Evolutionary conservation across 1,140 invertebrate species (phyloP).

Genomic region (Drepana arcuata): DNA sequence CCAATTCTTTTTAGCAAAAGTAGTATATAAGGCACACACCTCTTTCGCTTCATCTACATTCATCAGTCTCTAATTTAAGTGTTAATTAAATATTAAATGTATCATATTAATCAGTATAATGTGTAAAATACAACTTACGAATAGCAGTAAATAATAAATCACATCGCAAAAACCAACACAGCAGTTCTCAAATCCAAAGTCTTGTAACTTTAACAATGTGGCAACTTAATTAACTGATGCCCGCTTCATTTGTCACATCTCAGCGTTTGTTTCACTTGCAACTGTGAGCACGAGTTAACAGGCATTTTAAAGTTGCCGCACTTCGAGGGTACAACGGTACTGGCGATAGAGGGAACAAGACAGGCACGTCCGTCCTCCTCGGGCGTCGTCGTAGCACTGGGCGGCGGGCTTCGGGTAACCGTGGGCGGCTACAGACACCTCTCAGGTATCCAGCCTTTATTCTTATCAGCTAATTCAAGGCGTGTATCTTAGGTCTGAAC

Average conservation of each 20-base stretch:
- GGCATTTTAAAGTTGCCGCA: constrained; percentile 45
- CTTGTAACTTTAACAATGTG: too few relatives aligned
- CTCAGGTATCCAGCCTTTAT: constrained; percentile 38
- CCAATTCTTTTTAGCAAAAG: too few relatives aligned
- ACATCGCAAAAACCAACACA: constrained; percentile 51
- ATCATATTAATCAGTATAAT: too few relatives aligned
- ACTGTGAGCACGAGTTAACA: constrained; percentile 16
- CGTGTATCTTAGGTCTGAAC: too few relatives aligned
- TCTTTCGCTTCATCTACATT: too few relatives aligned
- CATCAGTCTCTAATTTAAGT: too few relatives aligned
- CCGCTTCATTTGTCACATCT: constrained; percentile 43
- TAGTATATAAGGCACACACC: too few relatives aligned
- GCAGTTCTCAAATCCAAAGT: too few relatives aligned
- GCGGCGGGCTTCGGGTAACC: constrained; percentile 20
- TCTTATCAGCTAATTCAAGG: constrained; percentile 19
- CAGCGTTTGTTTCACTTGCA: constrained; percentile 25
- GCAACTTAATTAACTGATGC: too few relatives aligned
- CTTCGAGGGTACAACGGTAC: too few relatives aligned
- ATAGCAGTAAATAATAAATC: constrained; percentile 47
- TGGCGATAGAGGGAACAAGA: constrained; percentile 10
- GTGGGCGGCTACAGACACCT: constrained; percentile 39
- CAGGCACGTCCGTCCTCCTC: constrained; percentile 16
- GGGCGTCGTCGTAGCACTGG: constrained; percentile 34
- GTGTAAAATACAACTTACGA: too few relatives aligned
- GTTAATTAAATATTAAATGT: too few relatives aligned